Evolutionary conservation across 2,113 vertebrate genomes (phyloP), one percentile per base, ranked within the genome.

Genomic region (Glaucomys volans): DNA sequence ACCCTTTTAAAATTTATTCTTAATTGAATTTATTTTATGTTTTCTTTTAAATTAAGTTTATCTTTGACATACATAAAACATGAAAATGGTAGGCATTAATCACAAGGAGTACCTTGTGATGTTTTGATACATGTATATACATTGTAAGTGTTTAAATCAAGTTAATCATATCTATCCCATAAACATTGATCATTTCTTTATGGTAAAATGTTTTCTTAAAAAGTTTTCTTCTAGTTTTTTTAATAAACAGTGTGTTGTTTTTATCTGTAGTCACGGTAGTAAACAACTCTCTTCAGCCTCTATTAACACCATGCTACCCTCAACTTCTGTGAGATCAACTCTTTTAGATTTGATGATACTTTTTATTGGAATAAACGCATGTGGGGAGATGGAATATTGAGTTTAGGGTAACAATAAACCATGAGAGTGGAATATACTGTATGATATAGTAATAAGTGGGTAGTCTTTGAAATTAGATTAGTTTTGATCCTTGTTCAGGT

Each of bases 281-380:
- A 22, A 62, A 44, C 47, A 50, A 62, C 44, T 42, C 16, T 74
- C 17, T 3, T n/a, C n/a, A 22, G 17, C 28, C 85, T 59, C 52
- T 42, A 17, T 5, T 30, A 30, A 44, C 37, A 35, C 52, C 52
- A 44, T 35, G 28, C 4, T 85, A 69, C 12, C 66, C 17, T 42
- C 11, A 50, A 85, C 44, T 13, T 66, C 22, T 50, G 37, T 50
- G 24, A 62, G 26, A 62, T 59, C 54, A 72, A 24, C 12, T 17
- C 59, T 93, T 77, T 81, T 62, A 37, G 52, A 88, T 80, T 72
- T 37, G 26, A 84, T 74, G 18, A 13, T 86, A 42, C 17, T 37
- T 79, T 86, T 90, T 88, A 74, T 79, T 54, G 32, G 22, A 81
- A 90, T 75, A 85, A 87, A 91, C 42, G 52, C 24, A 22, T 22